phyloP scores from a whole-genome alignment of 2,888 invertebrate genomes.

The Agrotis puta region DNA sequence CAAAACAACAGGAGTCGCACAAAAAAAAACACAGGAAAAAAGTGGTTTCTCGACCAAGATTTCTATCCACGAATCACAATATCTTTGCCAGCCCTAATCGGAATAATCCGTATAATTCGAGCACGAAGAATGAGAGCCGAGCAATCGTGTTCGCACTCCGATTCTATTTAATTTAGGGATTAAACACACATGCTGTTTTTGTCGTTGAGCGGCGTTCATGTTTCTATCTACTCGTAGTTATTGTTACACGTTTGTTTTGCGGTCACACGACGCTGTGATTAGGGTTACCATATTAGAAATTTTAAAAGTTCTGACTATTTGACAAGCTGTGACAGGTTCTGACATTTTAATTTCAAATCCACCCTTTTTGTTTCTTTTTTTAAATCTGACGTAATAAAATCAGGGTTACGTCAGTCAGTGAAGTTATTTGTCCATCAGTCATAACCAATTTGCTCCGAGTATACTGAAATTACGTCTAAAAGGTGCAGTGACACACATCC shows the following conservation, averaged over 20 bases:
- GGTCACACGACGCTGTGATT: slow-evolving; percentile 40
- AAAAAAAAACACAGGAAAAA: not conserved
- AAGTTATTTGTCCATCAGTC: too few species aligned
- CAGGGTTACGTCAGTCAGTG: too few species aligned
- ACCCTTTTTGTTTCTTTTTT: too few species aligned
- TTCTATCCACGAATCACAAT: not conserved
- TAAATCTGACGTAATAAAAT: too few species aligned
- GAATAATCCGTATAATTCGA: slow-evolving; percentile 52
- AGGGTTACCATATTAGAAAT: not conserved
- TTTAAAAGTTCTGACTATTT: not conserved
- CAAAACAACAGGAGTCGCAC: not conserved
- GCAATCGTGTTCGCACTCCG: slow-evolving; percentile 40
- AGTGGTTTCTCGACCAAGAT: not conserved
- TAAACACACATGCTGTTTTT: slow-evolving; percentile 47
- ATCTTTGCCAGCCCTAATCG: slow-evolving; percentile 29
- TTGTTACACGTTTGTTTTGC: slow-evolving; percentile 36
- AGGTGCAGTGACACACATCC: too few species aligned
- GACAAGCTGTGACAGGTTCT: too few species aligned
- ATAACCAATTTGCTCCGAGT: too few species aligned
- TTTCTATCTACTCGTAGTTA: slow-evolving; percentile 17
- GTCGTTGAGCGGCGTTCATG: slow-evolving; percentile 39
- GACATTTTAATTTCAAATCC: too few species aligned
- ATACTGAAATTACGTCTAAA: too few species aligned
- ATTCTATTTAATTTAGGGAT: slow-evolving; percentile 45
- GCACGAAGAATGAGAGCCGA: slow-evolving; percentile 38